These are phyloP conservation scores for Myotis daubentonii DNA, from an alignment of 2,797 vertebrate genomes.

Conservation along the genomic window DNA sequence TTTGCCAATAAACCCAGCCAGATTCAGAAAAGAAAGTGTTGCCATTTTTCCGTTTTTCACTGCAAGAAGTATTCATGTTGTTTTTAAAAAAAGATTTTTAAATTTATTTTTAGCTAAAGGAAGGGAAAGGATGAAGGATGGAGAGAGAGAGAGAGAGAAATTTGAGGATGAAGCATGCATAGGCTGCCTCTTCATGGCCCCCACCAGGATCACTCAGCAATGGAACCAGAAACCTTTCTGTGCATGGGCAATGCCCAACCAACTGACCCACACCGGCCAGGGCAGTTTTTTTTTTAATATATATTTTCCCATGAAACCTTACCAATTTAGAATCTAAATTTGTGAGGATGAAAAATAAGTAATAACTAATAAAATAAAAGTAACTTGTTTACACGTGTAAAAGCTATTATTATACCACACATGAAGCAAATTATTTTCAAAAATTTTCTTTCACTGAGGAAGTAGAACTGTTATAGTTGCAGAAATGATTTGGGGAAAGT, in stretches of 20 bases:
- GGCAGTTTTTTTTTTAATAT: neutral
- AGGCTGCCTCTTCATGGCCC: neutral
- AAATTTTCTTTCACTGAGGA: neutral
- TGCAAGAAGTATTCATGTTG: neutral
- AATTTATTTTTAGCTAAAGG: too few relatives aligned
- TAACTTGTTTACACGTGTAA: neutral
- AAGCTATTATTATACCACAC: neutral
- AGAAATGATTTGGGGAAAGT: neutral
- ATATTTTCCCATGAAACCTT: neutral
- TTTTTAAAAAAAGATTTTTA: neutral
- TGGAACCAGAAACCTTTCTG: neutral
- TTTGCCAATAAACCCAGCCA: constrained; percentile 24
- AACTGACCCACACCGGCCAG: neutral
- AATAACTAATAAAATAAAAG: constrained; percentile 41
- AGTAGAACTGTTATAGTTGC: neutral
- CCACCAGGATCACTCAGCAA: neutral
- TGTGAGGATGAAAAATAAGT: neutral
- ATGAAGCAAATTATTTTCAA: constrained; percentile 4
- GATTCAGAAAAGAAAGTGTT: neutral
- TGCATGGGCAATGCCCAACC: neutral
- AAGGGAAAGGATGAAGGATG: too few relatives aligned
- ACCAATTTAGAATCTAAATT: neutral
- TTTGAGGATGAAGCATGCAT: neutral
- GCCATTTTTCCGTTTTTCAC: neutral
- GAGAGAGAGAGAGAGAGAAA: neutral